Evolutionary conservation across 2,888 invertebrate genomes (phyloP), one percentile per base, ranked within the genome.

Genomic region (Drosophila conformis): DNA sequence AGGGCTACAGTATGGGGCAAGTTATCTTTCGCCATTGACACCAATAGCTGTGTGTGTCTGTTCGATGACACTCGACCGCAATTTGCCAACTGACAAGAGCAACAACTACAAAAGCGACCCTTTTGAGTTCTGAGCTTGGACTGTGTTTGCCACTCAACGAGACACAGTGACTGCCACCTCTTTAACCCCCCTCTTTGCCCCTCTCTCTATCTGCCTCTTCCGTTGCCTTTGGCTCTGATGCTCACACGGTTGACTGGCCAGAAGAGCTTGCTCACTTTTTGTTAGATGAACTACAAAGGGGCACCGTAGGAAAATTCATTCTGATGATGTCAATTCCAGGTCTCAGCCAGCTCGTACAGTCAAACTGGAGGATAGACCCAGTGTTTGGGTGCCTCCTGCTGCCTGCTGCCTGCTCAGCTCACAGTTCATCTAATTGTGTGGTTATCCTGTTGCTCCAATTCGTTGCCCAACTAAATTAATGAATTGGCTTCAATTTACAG

Each of bases 41-140:
- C 64, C 69, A 69, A 69, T 56, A 31, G 56, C 61, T 66, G 51
- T 69, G 53, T 54, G 33, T 38, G 68, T 64, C 69, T 79, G 70
- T 76, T 83, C 87, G 76, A 83, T 87, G 89, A 68, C 69, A 76
- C 82, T 87, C 73, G 72, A 81, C 84, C 87, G 76, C 33, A 33
- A 33, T 33, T 33, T 11, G 33, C 57, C 46, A 78, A 59, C 54
- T 38, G n/a, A 68, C 69, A 60, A 49, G 11, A 69, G 49, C 69
- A 54, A 69, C 68, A 59, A 13, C 65, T 38, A 49, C 68, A 64
- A 67, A 51, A 58, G 62, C 18, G 33, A 66, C 65, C 53, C 42
- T 52, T 73, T 61, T 48, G 51, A 33, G 33, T 33, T 11, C 33
- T 33, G 33, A 42, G 60, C 69, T 51, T 49, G 40, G 54, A 60